phyloP scores from a whole-genome alignment of 2,888 invertebrate species.

The Eremobia ochroleuca region DNA sequence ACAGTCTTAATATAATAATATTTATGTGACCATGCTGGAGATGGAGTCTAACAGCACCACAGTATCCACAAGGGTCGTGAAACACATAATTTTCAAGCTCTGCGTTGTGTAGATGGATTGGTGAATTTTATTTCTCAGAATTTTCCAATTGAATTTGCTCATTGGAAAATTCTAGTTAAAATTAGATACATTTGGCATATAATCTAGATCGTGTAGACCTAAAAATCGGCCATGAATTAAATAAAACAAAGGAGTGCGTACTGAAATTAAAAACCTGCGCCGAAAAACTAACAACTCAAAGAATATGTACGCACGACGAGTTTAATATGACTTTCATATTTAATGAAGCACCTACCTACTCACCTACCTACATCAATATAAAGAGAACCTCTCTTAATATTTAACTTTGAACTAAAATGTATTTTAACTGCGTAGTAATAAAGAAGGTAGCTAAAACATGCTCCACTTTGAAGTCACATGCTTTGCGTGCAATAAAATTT shows the following conservation, averaged over 20 bases:
- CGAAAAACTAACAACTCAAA: neutral
- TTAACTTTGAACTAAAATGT: neutral
- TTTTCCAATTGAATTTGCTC: neutral
- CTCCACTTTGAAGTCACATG: slow-evolving; percentile 35
- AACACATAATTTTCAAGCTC: neutral
- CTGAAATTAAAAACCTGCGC: neutral
- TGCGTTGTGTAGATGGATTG: neutral
- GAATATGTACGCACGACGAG: too few relatives aligned
- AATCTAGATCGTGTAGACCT: neutral
- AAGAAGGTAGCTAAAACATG: slow-evolving; percentile 5
- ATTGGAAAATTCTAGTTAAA: neutral
- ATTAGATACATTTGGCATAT: neutral
- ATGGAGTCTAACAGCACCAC: neutral
- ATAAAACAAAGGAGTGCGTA: neutral
- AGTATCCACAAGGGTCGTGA: neutral
- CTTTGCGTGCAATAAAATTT: slow-evolving; percentile 7
- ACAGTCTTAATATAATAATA: neutral
- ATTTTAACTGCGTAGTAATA: neutral
- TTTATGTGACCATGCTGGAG: neutral
- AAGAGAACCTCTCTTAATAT: neutral
- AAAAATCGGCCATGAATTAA: neutral
- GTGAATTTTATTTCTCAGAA: neutral
- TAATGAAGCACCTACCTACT: neutral
- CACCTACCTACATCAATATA: neutral
- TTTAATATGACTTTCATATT: slow-evolving; percentile 6